phyloP scores from a whole-genome alignment of 2,888 invertebrate genomes.

The Pomacea canaliculata region DNA sequence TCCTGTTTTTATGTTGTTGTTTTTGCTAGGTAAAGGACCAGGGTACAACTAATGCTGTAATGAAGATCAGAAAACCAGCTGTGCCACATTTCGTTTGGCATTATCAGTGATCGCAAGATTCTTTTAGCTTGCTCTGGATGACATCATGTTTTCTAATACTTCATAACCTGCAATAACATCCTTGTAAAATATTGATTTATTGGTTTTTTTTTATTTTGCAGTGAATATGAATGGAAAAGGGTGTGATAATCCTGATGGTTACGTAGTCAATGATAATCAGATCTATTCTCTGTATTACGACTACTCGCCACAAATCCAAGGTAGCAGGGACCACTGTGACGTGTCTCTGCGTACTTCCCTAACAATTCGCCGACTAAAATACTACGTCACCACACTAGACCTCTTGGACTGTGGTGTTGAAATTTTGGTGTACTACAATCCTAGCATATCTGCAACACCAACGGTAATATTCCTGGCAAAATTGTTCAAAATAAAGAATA shows the following conservation, averaged over 20 bases:
- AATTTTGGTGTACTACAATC: slow-evolving; percentile 16
- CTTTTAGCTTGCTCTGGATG: too few species aligned
- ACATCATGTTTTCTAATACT: too few species aligned
- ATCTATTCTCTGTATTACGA: slow-evolving; percentile 16
- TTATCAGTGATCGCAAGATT: too few species aligned
- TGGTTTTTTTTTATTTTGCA: background rate
- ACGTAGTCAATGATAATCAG: slow-evolving; percentile 1
- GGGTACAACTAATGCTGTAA: too few species aligned
- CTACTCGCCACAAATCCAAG: slow-evolving; percentile 3
- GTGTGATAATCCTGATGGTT: background rate
- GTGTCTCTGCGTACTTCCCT: slow-evolving; percentile 1
- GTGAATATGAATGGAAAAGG: slow-evolving; percentile 20
- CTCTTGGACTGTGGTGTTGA: slow-evolving; percentile 21
- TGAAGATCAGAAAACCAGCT: too few species aligned
- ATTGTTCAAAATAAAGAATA: background rate
- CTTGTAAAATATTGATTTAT: too few species aligned
- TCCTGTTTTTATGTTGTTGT: too few species aligned
- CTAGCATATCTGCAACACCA: background rate
- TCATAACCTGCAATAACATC: too few species aligned
- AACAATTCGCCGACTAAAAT: slow-evolving; percentile 8
- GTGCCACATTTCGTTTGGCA: too few species aligned
- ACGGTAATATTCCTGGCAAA: background rate
- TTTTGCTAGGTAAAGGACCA: too few species aligned
- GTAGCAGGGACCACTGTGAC: slow-evolving; percentile 15
- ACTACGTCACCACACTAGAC: slow-evolving; percentile 7